Conservation (phyloP, 2,797 vertebrate genomes). For the Clamator glandarius region DNA sequence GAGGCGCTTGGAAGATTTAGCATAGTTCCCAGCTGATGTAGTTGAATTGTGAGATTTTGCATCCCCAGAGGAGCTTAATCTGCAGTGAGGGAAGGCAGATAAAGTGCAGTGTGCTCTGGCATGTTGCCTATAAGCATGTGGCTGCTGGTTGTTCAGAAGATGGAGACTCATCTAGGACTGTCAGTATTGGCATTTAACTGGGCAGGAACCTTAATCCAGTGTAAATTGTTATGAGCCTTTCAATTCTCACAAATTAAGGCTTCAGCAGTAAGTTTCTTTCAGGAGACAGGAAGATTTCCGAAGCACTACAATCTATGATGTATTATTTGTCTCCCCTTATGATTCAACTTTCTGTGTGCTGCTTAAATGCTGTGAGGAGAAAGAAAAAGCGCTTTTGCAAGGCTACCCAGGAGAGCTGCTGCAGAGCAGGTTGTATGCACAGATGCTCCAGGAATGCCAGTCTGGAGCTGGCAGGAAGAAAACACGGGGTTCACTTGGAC, state of each 20-base stretch:
- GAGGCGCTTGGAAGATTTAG: background rate
- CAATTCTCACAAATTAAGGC: constrained; percentile 57
- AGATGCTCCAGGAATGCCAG: rapidly evolving
- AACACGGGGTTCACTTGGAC: rapidly evolving
- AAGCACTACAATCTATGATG: background rate
- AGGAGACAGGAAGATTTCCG: constrained; percentile 27
- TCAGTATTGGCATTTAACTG: constrained; percentile 42
- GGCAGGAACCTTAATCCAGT: constrained; percentile 51
- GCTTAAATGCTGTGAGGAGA: constrained; percentile 4
- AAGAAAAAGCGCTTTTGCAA: background rate
- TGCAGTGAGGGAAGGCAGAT: background rate
- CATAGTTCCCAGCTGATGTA: background rate
- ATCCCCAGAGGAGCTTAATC: background rate
- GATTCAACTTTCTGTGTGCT: constrained; percentile 47
- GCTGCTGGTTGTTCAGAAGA: background rate
- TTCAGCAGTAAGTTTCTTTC: constrained; percentile 28
- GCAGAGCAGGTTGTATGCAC: rapidly evolving
- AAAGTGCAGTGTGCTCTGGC: background rate
- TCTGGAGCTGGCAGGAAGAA: rapidly evolving
- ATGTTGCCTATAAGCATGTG: background rate
- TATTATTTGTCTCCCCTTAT: constrained; percentile 42
- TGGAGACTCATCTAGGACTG: constrained; percentile 3
- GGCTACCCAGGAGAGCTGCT: rapidly evolving
- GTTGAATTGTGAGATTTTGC: background rate
- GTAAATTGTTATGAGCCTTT: constrained; percentile 53